Conservation (phyloP, 37 sponge, comb jelly and placozoan genomes). For the Eunapius fragilis region DNA sequence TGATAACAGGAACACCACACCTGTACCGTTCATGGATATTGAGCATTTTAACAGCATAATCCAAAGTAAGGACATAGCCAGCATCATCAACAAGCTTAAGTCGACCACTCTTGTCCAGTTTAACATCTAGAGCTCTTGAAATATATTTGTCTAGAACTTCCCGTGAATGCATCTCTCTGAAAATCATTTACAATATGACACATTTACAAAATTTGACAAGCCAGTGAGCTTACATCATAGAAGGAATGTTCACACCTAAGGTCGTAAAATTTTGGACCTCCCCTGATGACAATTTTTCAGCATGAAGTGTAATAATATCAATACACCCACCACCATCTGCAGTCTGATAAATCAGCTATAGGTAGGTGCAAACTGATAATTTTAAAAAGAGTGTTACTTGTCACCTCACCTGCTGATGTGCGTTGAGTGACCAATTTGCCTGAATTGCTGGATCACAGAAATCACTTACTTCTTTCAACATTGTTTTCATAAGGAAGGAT, state of each 20-base stretch:
- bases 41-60: constrained; percentile 60
- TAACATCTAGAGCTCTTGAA: constrained; percentile 64
- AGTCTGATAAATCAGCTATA: constrained; percentile 59
- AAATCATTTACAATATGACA: not conserved
- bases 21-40: constrained; percentile 49
- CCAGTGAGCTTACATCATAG: not conserved
- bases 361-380: not conserved
- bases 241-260: constrained; percentile 21
- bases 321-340: constrained; percentile 49
- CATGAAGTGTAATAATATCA: constrained; percentile 37
- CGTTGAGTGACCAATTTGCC: not conserved
- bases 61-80: constrained; percentile 50
- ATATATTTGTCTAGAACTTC: constrained; percentile 66
- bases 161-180: constrained; percentile 56
- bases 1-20: constrained; percentile 68
- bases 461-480: constrained; percentile 47
- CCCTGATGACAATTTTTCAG: constrained; percentile 29
- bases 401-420: constrained; percentile 35
- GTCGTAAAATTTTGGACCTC: not conserved
- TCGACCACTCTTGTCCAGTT: constrained; percentile 38
- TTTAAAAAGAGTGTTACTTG: not conserved
- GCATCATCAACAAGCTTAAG: constrained; percentile 9
- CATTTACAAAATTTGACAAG: too few species aligned
- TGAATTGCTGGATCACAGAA: constrained; percentile 45
- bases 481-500: constrained; percentile 53